phyloP scores from a whole-genome alignment of 2,797 vertebrate genomes.

The Xenops minutus region DNA sequence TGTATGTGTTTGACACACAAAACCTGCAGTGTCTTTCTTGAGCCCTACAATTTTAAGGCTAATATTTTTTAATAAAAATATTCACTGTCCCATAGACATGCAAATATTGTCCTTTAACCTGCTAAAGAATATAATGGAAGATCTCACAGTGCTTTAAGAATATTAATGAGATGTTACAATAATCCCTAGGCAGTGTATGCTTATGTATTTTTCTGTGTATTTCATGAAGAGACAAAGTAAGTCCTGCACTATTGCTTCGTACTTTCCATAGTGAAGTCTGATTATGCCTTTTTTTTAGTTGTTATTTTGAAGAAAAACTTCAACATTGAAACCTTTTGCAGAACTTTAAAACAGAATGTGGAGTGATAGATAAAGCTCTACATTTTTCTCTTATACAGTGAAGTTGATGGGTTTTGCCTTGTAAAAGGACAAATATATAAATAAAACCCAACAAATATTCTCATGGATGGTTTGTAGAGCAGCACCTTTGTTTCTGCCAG shows the following conservation, averaged over 20 bases:
- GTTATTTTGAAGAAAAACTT: slow-evolving; percentile 13
- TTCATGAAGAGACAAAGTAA: background rate
- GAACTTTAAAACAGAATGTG: background rate
- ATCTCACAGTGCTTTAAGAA: background rate
- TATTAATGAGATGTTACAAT: slow-evolving; percentile 7
- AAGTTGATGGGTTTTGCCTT: background rate
- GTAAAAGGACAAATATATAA: slow-evolving; percentile 26
- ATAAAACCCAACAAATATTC: background rate
- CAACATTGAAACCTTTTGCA: background rate
- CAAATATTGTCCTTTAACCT: slow-evolving; percentile 49
- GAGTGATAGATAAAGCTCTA: background rate
- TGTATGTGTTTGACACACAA: background rate
- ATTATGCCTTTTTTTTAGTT: background rate
- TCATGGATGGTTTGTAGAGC: background rate
- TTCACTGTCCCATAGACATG: slow-evolving; percentile 4
- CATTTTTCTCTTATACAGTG: background rate
- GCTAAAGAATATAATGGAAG: slow-evolving; percentile 13
- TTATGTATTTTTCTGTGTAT: background rate
- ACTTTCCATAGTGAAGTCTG: background rate
- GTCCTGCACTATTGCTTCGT: background rate
- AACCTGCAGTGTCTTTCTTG: background rate
- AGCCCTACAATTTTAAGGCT: background rate
- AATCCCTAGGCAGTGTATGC: background rate
- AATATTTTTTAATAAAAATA: slow-evolving; percentile 39
- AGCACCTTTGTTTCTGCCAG: slow-evolving; percentile 26